Evolutionary conservation across 2,888 invertebrate species (phyloP), one percentile per base, ranked within the genome.

Genomic region (Drosophila cognata): DNA sequence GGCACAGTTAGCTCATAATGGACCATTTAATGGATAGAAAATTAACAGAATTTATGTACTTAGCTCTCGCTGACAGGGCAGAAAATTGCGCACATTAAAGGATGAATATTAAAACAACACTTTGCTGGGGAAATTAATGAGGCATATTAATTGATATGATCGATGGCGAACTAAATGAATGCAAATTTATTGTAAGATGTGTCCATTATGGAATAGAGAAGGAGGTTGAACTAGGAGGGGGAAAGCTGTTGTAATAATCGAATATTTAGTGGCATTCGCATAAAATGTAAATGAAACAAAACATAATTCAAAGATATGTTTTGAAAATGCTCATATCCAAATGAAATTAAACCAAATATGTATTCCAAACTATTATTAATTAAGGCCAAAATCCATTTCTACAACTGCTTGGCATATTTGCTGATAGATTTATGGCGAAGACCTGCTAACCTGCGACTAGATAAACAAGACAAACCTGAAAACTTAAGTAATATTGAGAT

Each of bases 91-190:
- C 63, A 59, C 70, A 61, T 80, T 67, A 85, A 83, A 71, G 81
- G 88, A 78, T 84, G 78, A 77, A 83, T 41, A 69, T 72, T 48
- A 60, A 52, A 43, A 65, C 68, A 73, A 68, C 66, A 63, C 57
- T 81, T 72, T 58, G 79, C 77, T 74, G 59, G 68, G 43, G 36
- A 75, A 73, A 87, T 81, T 84, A 79, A 85, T 87, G 87, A 67
- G 76, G 73, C 77, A 51, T 53, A 88, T 85, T 78, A 86, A 88
- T 83, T 81, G 52, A 77, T 79, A 74, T 72, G 71, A 43, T 48
- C 46, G 69, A 68, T 55, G 64, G 52, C n/a, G 25, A 29, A 16
- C n/a, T 8, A 48, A 73, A 48, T 73, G 53, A 56, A 48, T 31
- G 57, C 66, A 72, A 73, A 73, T 73, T 66, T 60, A 35, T 52